A percentile compares a stretch with the other conserved stretches of the same genome.
Evolutionary conservation across 2,888 invertebrate species (phyloP).

Genomic region (Drymonia ruficornis): DNA sequence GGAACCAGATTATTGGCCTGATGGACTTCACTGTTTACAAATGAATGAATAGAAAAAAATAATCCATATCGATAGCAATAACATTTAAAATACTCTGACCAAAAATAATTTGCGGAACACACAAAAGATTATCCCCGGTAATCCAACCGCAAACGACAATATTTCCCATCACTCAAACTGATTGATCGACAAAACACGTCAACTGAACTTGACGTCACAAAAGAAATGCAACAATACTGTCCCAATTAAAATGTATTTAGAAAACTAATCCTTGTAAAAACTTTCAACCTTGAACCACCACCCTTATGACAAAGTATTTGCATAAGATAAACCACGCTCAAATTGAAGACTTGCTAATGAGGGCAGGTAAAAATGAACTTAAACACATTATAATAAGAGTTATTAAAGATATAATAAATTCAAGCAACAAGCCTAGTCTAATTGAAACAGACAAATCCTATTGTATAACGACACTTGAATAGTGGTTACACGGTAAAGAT

Average conservation of each 20-base stretch:
- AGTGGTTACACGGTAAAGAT: constrained; percentile 32
- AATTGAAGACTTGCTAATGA: background rate
- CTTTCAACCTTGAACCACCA: constrained; percentile 18
- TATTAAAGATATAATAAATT: constrained; percentile 50
- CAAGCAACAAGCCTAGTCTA: constrained; percentile 47
- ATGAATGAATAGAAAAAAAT: too few species aligned
- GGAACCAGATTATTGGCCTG: too few species aligned
- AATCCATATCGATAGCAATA: too few species aligned
- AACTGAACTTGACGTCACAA: constrained; percentile 43
- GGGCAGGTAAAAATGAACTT: constrained; percentile 6
- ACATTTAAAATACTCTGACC: background rate
- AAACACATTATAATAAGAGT: constrained; percentile 14
- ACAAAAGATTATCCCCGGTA: constrained; percentile 33
- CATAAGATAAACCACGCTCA: constrained; percentile 29
- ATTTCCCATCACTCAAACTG: constrained; percentile 55
- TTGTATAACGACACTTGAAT: constrained; percentile 52
- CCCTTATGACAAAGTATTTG: constrained; percentile 29
- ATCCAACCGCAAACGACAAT: constrained; percentile 45
- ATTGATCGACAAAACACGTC: constrained; percentile 42
- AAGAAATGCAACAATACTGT: constrained; percentile 45
- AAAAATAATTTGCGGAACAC: constrained; percentile 21
- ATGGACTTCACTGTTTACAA: too few species aligned
- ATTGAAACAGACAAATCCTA: constrained; percentile 61
- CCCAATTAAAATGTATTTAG: constrained; percentile 75
- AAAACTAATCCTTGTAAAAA: constrained; percentile 59